phyloP scores from a whole-genome alignment of 2,113 vertebrate genomes.

The Narcine bancroftii region DNA sequence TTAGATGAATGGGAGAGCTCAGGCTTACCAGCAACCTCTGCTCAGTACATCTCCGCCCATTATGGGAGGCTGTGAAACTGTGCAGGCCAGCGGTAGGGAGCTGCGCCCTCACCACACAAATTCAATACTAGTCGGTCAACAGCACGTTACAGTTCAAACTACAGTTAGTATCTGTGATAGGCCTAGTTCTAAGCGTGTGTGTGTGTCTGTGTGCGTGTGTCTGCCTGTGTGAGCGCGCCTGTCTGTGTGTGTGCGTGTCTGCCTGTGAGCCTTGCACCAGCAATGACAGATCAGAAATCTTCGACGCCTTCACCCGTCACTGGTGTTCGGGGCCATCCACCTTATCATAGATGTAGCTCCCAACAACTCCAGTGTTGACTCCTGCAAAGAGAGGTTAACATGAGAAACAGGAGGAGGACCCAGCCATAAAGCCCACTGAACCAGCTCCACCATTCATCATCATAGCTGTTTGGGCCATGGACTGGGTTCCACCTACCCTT shows the following conservation, averaged over 20 bases:
- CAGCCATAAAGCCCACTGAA: not conserved
- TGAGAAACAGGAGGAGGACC: not conserved
- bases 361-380: constrained; percentile 91
- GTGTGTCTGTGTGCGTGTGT: not conserved
- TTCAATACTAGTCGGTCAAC: not conserved
- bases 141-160: constrained; percentile 21
- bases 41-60: no score
- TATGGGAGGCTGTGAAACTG: not conserved
- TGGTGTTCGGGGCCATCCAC: constrained; percentile 73
- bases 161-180: not conserved
- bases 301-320: constrained; percentile 55
- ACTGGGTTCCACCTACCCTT: no score
- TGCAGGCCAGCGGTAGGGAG: not conserved
- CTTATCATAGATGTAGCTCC: constrained; percentile 94
- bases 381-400: constrained; percentile 55
- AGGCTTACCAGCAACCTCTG: not conserved
- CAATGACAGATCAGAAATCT: not conserved
- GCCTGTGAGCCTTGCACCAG: not conserved
- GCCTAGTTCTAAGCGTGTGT: not conserved
- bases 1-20: no score
- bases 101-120: not conserved
- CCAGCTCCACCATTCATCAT: no score
- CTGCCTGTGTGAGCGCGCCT: no score
- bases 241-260: no score
- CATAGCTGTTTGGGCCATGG: no score